Base-by-base conservation (phyloP, 2,888 invertebrate genomes). In the Parnassius orleans region DNA sequence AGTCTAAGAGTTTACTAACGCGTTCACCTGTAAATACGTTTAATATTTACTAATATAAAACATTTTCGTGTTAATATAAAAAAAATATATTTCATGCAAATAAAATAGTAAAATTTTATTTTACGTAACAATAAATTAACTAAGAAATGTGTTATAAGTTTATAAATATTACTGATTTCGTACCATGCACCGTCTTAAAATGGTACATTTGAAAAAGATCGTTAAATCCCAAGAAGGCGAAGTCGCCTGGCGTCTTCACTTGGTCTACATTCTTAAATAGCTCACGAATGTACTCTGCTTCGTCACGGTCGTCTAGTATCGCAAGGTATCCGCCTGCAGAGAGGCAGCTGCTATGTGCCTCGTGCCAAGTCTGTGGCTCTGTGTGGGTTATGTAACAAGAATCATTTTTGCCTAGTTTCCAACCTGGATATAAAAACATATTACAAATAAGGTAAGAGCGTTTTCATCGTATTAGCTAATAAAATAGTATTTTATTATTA, bases 141-240 rank as follows among this genome's bases (percentile, higher is more conserved):
- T 33, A 33, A 33, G 33, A 0, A 33, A 33, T 33, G 33, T 33
- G 33, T 33, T 33, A 33, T 7, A 5, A 7, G 33, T 33, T 33
- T 33, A 33, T 33, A 33, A 33, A 33, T 33, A 33, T 19, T 12
- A 24, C 11, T 52, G 15, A 11, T 44, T 19, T 11, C 54, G 10
- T 69, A 81, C 81, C 83, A 61, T 74, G 72, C n/a, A 83, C 70
- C 55, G 83, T 83, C 59, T 79, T 72, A 57, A 74, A 83, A 61
- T 81, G 81, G 57, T 76, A 73, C 44, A 68, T 68, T 59, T 75
- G 74, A 60, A 80, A 79, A 24, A 80, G 69, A 58, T 83, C 81
- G 57, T 69, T 80, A 58, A 75, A 83, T 7, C 81, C 81, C 19
- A 83, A 57, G 54, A 78, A 83, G 5, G 80, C 81, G 55, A 80